phyloP scores from a whole-genome alignment of 1,140 invertebrate species.

The Eumaeus atala region DNA sequence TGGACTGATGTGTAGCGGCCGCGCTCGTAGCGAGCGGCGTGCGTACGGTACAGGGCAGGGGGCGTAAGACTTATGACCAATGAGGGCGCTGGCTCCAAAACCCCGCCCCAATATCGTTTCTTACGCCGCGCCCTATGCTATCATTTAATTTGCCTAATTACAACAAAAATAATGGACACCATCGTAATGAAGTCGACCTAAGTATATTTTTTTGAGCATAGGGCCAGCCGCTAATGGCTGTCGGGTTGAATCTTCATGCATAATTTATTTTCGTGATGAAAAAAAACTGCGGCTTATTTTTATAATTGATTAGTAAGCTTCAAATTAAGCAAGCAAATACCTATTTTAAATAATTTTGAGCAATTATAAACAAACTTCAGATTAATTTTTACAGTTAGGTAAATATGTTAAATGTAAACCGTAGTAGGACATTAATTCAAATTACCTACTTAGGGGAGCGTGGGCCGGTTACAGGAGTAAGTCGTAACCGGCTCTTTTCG shows the following conservation, averaged over 20 bases:
- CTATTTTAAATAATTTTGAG: no score
- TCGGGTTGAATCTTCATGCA: conserved; percentile 10
- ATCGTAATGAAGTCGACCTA: conserved; percentile 46
- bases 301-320: no score
- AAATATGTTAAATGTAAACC: no score
- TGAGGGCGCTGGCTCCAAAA: conserved; percentile 18
- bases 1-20: conserved; percentile 36
- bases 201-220: conserved; percentile 26
- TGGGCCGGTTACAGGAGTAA: no score
- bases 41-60: conserved; percentile 23
- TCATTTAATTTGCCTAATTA: conserved; percentile 70
- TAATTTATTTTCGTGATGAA: not conserved
- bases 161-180: conserved; percentile 67
- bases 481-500: no score
- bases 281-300: no score
- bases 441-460: no score
- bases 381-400: no score
- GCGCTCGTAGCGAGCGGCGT: conserved; percentile 26
- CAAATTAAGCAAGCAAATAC: no score
- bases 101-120: conserved; percentile 26
- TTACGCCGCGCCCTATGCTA: conserved; percentile 37
- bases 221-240: conserved; percentile 13
- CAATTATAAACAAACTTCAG: no score
- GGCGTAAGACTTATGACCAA: conserved; percentile 27
- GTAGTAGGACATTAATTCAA: no score